These are phyloP conservation scores for Epizoanthus rinbou DNA, from an alignment of 92 coral and sea anemone genomes.

Conservation along the genomic window DNA sequence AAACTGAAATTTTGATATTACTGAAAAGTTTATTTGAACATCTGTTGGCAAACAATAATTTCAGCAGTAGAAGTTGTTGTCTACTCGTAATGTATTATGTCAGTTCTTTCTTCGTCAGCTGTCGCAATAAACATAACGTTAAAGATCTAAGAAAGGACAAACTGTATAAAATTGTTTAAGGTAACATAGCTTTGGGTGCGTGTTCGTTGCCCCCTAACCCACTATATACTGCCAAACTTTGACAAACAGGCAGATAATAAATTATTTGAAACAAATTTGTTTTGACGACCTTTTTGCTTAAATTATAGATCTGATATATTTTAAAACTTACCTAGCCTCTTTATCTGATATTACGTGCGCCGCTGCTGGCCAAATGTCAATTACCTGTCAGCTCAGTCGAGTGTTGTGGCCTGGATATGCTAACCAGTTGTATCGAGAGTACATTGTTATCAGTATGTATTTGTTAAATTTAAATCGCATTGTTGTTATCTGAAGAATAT, in stretches of 20 bases:
- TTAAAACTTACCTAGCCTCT: neutral
- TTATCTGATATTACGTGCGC: neutral
- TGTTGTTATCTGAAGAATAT: neutral
- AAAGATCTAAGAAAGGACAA: neutral
- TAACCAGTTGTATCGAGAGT: too few relatives aligned
- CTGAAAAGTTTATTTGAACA: constrained; percentile 32
- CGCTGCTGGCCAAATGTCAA: neutral
- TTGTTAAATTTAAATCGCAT: too few relatives aligned
- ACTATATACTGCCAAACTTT: neutral
- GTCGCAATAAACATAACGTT: neutral
- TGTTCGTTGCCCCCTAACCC: neutral
- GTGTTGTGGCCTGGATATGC: too few relatives aligned
- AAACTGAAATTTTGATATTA: neutral
- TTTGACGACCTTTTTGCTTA: neutral
- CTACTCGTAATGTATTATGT: neutral
- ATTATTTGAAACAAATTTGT: neutral
- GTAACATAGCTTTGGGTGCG: neutral
- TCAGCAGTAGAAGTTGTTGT: neutral
- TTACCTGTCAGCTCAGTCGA: too few relatives aligned
- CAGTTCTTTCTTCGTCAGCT: neutral
- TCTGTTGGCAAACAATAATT: neutral
- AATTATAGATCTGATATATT: constrained; percentile 4
- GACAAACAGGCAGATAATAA: neutral
- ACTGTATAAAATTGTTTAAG: neutral
- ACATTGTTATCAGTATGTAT: too few relatives aligned